A percentile compares a stretch with the other conserved stretches of the same genome.
phyloP scores from a whole-genome alignment of 2,888 invertebrate species.

The Macrosiphum euphorbiae region DNA sequence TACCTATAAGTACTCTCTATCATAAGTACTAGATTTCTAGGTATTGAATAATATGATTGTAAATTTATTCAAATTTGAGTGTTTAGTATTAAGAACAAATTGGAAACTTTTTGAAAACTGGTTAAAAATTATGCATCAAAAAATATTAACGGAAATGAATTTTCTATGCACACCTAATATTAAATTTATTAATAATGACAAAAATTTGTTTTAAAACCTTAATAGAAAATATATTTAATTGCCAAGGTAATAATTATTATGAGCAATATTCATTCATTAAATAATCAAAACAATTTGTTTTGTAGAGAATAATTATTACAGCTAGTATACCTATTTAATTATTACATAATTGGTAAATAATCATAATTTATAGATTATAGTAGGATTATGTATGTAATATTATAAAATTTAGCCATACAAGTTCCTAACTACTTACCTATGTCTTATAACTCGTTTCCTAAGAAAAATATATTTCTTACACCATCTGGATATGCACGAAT shows the following conservation, averaged over 20 bases:
- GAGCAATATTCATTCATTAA: neutral
- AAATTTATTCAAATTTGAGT: neutral
- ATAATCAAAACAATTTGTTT: neutral
- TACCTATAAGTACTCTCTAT: conserved; percentile 7
- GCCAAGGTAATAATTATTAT: neutral
- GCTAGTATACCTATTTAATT: too few species aligned
- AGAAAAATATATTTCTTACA: neutral
- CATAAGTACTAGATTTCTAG: neutral
- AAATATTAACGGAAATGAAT: neutral
- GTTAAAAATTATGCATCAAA: neutral
- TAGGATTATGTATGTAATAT: too few species aligned
- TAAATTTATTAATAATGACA: neutral
- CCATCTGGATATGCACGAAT: neutral
- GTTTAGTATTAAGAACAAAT: neutral
- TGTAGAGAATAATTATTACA: neutral
- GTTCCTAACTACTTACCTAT: too few species aligned
- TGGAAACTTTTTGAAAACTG: neutral
- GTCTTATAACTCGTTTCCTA: neutral
- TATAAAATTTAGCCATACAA: too few species aligned
- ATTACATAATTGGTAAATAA: too few species aligned
- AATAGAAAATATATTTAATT: neutral
- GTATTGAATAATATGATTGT: neutral
- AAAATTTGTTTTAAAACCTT: neutral
- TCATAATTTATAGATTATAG: too few species aligned
- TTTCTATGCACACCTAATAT: neutral